Base-by-base conservation (phyloP, 2,888 invertebrate genomes). In the Metellina segmentata region DNA sequence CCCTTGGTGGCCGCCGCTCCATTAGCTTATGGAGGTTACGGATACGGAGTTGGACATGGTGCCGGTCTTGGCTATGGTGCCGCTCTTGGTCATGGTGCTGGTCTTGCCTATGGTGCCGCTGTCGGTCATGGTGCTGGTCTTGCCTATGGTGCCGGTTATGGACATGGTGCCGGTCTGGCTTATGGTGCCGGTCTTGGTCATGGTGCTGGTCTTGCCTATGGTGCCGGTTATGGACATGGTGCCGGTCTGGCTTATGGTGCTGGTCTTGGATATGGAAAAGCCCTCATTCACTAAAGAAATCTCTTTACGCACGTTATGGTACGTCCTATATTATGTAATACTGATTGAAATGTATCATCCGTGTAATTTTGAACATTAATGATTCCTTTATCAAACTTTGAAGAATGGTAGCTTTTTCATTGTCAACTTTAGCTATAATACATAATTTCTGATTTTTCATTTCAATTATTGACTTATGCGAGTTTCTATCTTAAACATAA, bases 191-290 rank as follows among this genome's bases (percentile, higher is more conserved):
- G 11, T 34, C 48, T 85, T 6, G 85, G 85, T 48, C 75, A 85
- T 61, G 85, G 85, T 19, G 85, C 70, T 9, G 75, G 48, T 48
- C 69, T 61, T 20, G 85, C 75, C 11, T 81, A 61, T 34, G 81
- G 78, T 7, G 61, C 20, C 19, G 81, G 20, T 20, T 20, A 13
- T 20, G 81, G 69, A 20, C 11, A 61, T 61, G 81, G 69, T 34
- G 74, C 74, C 20, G 11, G 16, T n/a, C 19, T 70, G 70, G 70
- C 70, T n/a, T 19, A 70, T 70, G 70, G 34, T 34, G 74, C 74
- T 48, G 11, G 11, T 34, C 48, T 20, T 20, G 74, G 11, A 74
- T 48, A n/a, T 20, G 70, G 71, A 11, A 79, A 79, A 13, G 48
- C 20, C 1, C 61, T 79, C 34, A 61, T 61, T 16, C 61, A 79